phyloP scores from a whole-genome alignment of 2,113 vertebrate genomes.

The Mus spicilegus region DNA sequence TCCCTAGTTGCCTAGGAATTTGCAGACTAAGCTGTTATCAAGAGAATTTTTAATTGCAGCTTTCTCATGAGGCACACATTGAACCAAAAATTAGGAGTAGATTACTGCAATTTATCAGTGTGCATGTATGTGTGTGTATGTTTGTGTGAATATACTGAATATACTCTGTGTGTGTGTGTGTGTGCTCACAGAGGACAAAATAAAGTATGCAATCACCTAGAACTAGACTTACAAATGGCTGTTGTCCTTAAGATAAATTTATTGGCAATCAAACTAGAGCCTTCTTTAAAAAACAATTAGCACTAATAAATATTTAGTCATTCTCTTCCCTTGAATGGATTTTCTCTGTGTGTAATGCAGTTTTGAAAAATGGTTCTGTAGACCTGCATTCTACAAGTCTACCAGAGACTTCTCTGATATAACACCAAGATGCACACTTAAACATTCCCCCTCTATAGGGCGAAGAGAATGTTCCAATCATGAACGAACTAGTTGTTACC shows the following conservation, averaged over 20 bases:
- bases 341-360: background rate
- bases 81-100: too few species aligned
- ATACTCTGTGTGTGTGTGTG: background rate
- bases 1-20: background rate
- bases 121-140: background rate
- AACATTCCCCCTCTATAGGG: fast-evolving
- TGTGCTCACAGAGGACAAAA: background rate
- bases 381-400: background rate
- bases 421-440: background rate
- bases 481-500: background rate
- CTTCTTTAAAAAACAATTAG: background rate
- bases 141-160: background rate
- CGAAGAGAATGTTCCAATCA: background rate
- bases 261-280: background rate
- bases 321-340: background rate
- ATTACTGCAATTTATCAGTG: background rate
- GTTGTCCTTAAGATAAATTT: too few species aligned
- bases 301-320: background rate
- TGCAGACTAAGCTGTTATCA: background rate
- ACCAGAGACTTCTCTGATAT: background rate
- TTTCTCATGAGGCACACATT: background rate
- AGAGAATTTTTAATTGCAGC: background rate
- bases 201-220: background rate
- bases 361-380: background rate
- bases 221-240: background rate